phyloP scores from a whole-genome alignment of 2,797 vertebrate species.

The Gymnothorax reevesii region DNA sequence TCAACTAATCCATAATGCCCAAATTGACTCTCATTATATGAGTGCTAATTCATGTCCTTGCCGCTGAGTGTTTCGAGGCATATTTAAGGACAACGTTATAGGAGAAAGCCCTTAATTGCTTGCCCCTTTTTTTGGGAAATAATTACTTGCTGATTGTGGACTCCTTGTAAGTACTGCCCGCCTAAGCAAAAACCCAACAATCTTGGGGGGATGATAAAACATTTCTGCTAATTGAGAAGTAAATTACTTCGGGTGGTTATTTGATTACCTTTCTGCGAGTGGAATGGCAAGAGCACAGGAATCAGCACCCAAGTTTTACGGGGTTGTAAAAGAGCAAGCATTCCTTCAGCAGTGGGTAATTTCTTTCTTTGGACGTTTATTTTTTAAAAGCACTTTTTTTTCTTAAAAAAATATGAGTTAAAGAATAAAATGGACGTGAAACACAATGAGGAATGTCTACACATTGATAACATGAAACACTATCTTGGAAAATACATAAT shows the following conservation, averaged over 20 bases:
- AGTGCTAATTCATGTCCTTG: not conserved
- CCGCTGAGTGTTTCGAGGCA: not conserved
- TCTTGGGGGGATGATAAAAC: conserved; percentile 20
- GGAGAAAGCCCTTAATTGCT: not conserved
- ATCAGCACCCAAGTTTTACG: conserved; percentile 12
- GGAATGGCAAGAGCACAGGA: conserved; percentile 8
- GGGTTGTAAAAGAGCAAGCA: conserved; percentile 11
- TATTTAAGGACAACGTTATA: not conserved
- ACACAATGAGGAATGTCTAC: not conserved
- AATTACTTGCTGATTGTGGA: conserved; percentile 6
- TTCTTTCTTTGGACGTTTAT: not conserved
- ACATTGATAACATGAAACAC: not conserved
- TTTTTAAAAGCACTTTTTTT: not conserved
- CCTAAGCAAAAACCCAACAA: not conserved
- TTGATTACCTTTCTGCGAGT: conserved; percentile 10
- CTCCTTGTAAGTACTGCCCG: conserved; percentile 12
- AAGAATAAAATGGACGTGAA: not conserved
- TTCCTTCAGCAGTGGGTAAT: not conserved
- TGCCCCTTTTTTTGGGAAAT: conserved; percentile 8
- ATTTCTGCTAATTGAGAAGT: conserved; percentile 11
- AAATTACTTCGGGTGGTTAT: not conserved
- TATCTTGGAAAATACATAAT: not conserved
- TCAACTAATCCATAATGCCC: conserved; percentile 7
- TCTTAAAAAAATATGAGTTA: not conserved
- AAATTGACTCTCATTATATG: not conserved